These are phyloP conservation scores for Ameiurus melas DNA, from an alignment of 2,113 vertebrate species.

Conservation along the genomic window DNA sequence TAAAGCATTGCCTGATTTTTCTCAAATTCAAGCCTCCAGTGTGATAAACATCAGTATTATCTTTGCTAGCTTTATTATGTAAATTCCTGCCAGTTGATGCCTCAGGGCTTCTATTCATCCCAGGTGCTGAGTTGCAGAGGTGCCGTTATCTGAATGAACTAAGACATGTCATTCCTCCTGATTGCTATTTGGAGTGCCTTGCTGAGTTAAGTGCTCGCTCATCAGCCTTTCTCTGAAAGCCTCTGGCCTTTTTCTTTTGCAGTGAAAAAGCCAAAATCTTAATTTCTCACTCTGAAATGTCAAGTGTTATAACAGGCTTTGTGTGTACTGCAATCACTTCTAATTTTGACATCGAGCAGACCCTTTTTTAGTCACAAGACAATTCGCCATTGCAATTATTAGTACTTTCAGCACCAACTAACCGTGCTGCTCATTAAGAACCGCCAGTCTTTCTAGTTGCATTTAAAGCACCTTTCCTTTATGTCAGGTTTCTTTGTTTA, in stretches of 20 bases:
- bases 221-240: constrained; percentile 29
- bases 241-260: constrained; percentile 14
- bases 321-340: constrained; percentile 15
- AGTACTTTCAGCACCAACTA: neutral
- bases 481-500: constrained; percentile 15
- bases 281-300: constrained; percentile 47
- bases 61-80: neutral
- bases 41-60: neutral
- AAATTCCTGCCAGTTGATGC: constrained; percentile 12
- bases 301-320: constrained; percentile 48
- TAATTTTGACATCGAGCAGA: constrained; percentile 32
- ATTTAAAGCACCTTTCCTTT: neutral
- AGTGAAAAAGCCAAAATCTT: constrained; percentile 36
- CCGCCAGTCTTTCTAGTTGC: neutral
- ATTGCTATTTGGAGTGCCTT: constrained; percentile 46
- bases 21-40: neutral
- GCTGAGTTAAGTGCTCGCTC: constrained; percentile 51
- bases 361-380: constrained; percentile 14
- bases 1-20: neutral
- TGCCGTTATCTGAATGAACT: constrained; percentile 36
- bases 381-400: constrained; percentile 38
- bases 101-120: constrained; percentile 3
- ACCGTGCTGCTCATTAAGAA: neutral
- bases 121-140: constrained; percentile 8
- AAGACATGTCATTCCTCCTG: constrained; percentile 32